Percentiles rank a stretch among this genome's conserved stretches.
Conservation (phyloP, 2,797 vertebrate genomes). For the Balearica regulorum region DNA sequence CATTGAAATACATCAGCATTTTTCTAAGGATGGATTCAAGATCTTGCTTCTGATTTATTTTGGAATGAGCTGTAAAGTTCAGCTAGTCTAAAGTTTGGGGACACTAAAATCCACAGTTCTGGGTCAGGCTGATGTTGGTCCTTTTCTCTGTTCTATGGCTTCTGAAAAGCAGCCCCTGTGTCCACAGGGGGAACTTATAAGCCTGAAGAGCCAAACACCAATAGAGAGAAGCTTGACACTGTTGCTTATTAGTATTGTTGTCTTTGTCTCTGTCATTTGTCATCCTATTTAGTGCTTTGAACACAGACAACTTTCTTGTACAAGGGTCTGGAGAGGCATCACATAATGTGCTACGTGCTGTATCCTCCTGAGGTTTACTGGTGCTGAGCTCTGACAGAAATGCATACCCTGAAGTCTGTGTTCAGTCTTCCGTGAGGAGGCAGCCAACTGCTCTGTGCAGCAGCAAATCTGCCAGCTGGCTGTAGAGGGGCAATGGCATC, state of each 20-base stretch:
- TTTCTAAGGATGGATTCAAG: background rate
- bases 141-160: background rate
- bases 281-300: background rate
- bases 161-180: background rate
- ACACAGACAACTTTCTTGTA: fast-evolving
- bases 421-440: conserved; percentile 43
- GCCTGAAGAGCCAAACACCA: background rate
- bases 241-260: background rate
- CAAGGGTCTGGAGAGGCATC: background rate
- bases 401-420: conserved; percentile 12
- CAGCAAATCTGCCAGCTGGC: conserved; percentile 49
- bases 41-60: background rate
- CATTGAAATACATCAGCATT: background rate
- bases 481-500: background rate
- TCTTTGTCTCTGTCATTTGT: background rate
- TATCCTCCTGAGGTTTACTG: background rate
- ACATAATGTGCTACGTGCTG: background rate
- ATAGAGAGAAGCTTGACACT: fast-evolving
- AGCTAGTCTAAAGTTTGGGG: background rate
- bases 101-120: background rate
- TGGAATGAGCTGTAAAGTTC: background rate
- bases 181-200: background rate
- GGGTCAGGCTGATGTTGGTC: background rate
- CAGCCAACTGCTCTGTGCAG: conserved; percentile 29
- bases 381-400: background rate